Percentiles rank a stretch among this genome's conserved stretches.
phyloP scores from a whole-genome alignment of 2,113 vertebrate species.

The Grantiella picta region DNA sequence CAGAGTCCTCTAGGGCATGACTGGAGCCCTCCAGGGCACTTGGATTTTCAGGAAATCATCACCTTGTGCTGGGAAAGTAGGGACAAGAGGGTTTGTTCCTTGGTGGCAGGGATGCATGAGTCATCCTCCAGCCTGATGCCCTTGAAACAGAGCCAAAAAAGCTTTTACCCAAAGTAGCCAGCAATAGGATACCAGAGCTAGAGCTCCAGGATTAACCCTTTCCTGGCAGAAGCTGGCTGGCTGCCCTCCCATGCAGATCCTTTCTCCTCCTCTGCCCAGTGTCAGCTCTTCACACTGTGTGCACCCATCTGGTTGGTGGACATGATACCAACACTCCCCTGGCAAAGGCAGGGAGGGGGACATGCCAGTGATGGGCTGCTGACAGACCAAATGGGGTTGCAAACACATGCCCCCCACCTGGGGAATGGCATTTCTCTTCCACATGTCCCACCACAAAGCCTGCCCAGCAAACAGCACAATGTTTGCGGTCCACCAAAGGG shows the following conservation, averaged over 20 bases:
- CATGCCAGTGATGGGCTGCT: neutral
- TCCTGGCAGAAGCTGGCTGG: neutral
- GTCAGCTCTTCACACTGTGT: neutral
- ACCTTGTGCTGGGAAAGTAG: neutral
- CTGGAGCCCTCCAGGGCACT: neutral
- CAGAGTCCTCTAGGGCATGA: neutral
- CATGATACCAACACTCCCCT: rapidly evolving
- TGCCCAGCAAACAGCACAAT: neutral
- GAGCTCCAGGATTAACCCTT: conserved; percentile 58
- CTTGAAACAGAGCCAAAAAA: conserved; percentile 75
- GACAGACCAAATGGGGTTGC: neutral
- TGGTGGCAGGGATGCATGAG: conserved; percentile 23
- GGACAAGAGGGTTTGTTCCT: conserved; percentile 24
- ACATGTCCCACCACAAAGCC: neutral
- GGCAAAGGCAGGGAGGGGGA: neutral
- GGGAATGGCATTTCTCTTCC: neutral
- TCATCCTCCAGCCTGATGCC: conserved; percentile 48
- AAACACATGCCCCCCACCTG: neutral
- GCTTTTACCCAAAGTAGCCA: conserved; percentile 65
- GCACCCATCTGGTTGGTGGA: neutral
- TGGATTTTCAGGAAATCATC: conserved; percentile 26
- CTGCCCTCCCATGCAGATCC: neutral
- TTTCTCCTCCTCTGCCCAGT: neutral
- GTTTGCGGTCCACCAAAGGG: neutral
- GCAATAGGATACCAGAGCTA: conserved; percentile 57